Base-by-base conservation (phyloP, 2,888 invertebrate genomes). In the Hoplodrina blanda region DNA sequence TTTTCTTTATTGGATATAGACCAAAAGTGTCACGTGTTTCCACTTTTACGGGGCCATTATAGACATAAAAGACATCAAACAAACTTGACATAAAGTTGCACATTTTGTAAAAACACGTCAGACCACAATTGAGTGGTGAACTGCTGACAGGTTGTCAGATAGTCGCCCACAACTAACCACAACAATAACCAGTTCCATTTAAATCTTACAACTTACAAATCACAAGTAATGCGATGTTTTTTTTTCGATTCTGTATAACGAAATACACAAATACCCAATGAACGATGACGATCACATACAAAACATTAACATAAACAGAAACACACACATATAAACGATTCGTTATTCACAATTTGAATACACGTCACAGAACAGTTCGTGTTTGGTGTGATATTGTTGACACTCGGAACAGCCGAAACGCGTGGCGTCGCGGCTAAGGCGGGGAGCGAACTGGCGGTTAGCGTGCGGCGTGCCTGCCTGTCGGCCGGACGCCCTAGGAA, bases 281-380 rank as follows among this genome's bases (percentile, higher is more conserved):
- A 78, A 80, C 73, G 52, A 53, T 68, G 76, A 44, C 49, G 65
- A 84, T 69, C 78, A 78, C 74, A 76, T 79, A 75, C 50, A 56
- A 41, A 77, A 81, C 69, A 65, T 80, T 72, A 67, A 81, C 69
- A 69, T 73, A 69, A 68, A 81, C 73, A 69, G 72, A 69, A 66
- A 78, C 84, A 80, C 82, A 81, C 81, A 82, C 76, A 74, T 56
- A 73, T 65, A 74, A 78, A 83, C 53, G 71, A 78, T 78, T 72
- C 62, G 63, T 73, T 81, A 72, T 79, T 71, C 80, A 80, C 82
- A 70, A 82, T 78, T 80, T 62, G 61, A 56, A 74, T 62, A 78
- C 78, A 73, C 80, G 80, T 82, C 80, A 80, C 80, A 62, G 55
- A 50, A 77, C 55, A 67, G 59, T 78, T 78, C 69, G 70, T 41